A percentile compares a stretch with the other conserved stretches of the same genome.
These are phyloP conservation scores for Saccostrea echinata DNA, from an alignment of 1,140 invertebrate genomes.

Conservation along the genomic window DNA sequence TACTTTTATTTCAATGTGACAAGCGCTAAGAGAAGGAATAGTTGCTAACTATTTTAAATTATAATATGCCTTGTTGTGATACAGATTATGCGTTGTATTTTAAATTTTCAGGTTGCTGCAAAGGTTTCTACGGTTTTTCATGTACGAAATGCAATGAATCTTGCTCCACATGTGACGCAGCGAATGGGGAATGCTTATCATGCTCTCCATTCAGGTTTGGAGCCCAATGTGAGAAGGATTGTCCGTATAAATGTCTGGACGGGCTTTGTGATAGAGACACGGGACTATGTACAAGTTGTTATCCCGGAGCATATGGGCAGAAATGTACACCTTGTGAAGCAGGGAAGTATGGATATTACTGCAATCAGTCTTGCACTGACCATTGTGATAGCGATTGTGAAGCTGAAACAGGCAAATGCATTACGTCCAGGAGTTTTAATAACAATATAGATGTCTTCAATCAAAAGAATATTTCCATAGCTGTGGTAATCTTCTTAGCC, in stretches of 20 bases:
- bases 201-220: neutral
- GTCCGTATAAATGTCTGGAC: neutral
- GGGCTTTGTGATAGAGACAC: neutral
- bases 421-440: neutral
- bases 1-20: too few species aligned
- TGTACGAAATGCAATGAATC: neutral
- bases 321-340: neutral
- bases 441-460: neutral
- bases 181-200: neutral
- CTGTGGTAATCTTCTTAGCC: neutral
- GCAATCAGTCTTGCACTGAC: neutral
- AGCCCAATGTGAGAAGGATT: neutral
- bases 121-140: neutral
- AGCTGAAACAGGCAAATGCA: neutral
- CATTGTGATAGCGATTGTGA: neutral
- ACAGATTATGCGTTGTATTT: too few species aligned
- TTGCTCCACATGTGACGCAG: neutral
- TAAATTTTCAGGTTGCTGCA: neutral
- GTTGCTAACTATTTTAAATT: too few species aligned
- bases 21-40: too few species aligned
- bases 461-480: neutral
- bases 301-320: neutral
- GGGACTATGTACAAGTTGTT: neutral
- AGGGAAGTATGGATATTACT: neutral
- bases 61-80: too few species aligned